Conservation (phyloP, 2,797 vertebrate genomes). For the Acrossocheilus fasciatus region DNA sequence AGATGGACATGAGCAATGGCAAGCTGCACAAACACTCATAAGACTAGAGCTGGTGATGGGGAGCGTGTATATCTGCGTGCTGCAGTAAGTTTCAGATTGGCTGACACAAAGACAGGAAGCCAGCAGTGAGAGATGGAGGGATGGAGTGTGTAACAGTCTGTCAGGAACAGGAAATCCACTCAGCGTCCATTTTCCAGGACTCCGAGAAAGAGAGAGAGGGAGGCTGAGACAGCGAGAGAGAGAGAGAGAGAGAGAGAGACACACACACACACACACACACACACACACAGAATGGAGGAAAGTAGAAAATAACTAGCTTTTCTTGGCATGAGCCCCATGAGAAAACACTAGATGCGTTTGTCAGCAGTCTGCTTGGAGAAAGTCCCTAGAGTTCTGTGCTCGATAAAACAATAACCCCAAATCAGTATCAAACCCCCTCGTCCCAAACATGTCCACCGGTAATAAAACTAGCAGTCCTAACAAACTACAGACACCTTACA, state of each 20-base stretch:
- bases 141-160: slow-evolving; percentile 34
- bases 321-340: slow-evolving; percentile 59
- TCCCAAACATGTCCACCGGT: not conserved
- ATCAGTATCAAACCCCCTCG: not conserved
- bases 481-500: not conserved
- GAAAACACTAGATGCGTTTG: slow-evolving; percentile 54
- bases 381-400: slow-evolving; percentile 28
- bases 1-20: slow-evolving; percentile 64
- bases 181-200: slow-evolving; percentile 58
- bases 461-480: slow-evolving; percentile 8
- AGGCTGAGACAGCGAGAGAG: slow-evolving; percentile 42
- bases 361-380: slow-evolving; percentile 43
- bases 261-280: not conserved
- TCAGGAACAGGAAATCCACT: slow-evolving; percentile 57
- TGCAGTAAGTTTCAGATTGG: slow-evolving; percentile 36
- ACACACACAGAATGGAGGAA: slow-evolving; percentile 56
- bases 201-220: slow-evolving; percentile 70
- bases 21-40: slow-evolving; percentile 55
- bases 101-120: slow-evolving; percentile 81
- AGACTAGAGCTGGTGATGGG: slow-evolving; percentile 9
- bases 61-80: not conserved
- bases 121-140: slow-evolving; percentile 40
- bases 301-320: slow-evolving; percentile 57
- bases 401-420: slow-evolving; percentile 18
- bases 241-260: slow-evolving; percentile 48